Evolutionary conservation across 1,140 invertebrate genomes (phyloP).

Genomic region (Meteorus sp.): DNA sequence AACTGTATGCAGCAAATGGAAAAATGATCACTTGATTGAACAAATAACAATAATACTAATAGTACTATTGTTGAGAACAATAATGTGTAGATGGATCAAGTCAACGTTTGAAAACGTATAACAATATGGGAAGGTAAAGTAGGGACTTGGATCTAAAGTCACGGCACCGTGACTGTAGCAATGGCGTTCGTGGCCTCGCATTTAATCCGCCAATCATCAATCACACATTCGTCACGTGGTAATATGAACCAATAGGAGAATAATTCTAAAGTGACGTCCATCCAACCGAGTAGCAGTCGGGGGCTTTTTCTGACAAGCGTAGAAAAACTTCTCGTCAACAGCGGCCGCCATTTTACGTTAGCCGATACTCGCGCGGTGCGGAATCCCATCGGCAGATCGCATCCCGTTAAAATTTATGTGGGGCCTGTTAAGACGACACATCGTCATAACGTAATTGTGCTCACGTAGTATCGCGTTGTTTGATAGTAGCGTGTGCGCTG

Average conservation of each 20-base stretch:
- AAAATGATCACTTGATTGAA: too few species aligned
- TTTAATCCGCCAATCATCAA: slow-evolving; percentile 30
- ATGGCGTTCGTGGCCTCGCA: slow-evolving; percentile 34
- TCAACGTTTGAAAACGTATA: too few species aligned
- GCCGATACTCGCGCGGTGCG: slow-evolving; percentile 63
- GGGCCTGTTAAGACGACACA: slow-evolving; percentile 28
- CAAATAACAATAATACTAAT: too few species aligned
- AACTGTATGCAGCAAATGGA: too few species aligned
- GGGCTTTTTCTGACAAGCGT: slow-evolving; percentile 87
- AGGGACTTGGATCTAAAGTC: slow-evolving; percentile 24
- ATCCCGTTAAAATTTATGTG: slow-evolving; percentile 40
- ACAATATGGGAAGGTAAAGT: too few species aligned
- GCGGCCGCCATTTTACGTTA: slow-evolving; percentile 83
- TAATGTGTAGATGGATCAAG: too few species aligned
- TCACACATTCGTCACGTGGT: slow-evolving; percentile 48
- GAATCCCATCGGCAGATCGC: slow-evolving; percentile 42
- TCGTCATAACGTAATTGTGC: slow-evolving; percentile 23
- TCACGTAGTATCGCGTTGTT: slow-evolving; percentile 33
- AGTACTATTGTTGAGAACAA: too few species aligned
- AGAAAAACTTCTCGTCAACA: slow-evolving; percentile 90
- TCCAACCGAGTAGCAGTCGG: slow-evolving; percentile 68
- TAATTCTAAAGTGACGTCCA: slow-evolving; percentile 60
- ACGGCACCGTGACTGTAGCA: slow-evolving; percentile 35
- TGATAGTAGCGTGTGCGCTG: slow-evolving; percentile 14
- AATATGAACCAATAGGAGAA: slow-evolving; percentile 43